phyloP scores from a whole-genome alignment of 1,140 invertebrate genomes.

The Pogonomyrmex californicus region DNA sequence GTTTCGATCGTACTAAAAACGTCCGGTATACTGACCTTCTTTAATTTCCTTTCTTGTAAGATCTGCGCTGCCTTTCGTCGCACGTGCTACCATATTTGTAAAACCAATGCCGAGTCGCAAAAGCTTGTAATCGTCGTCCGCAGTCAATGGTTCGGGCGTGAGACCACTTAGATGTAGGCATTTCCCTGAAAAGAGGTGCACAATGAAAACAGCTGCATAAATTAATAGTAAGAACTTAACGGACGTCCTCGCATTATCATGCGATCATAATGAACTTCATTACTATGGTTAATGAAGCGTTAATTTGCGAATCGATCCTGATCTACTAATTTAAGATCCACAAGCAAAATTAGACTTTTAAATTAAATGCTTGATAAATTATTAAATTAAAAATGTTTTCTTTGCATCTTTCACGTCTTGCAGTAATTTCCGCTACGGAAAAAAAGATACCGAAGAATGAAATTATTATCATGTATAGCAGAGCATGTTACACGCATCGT shows the following conservation, averaged over 20 bases:
- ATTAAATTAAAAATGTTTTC: conserved; percentile 19
- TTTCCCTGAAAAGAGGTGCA: conserved; percentile 91
- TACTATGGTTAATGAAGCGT: not conserved
- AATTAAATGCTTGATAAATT: conserved; percentile 23
- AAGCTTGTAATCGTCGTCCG: conserved; percentile 98
- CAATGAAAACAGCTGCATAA: conserved; percentile 6
- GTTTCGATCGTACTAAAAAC: not conserved
- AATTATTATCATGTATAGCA: conserved; percentile 30
- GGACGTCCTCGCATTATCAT: not conserved
- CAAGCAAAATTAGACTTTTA: conserved; percentile 8
- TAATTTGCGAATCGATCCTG: conserved; percentile 28
- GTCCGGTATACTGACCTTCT: conserved; percentile 89
- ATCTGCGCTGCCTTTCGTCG: conserved; percentile 98
- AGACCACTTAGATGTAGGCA: conserved; percentile 97
- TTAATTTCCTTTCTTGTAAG: conserved; percentile 98
- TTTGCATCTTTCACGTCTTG: conserved; percentile 21
- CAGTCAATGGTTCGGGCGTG: conserved; percentile 97
- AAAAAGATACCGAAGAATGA: not conserved
- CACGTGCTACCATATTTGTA: conserved; percentile 98
- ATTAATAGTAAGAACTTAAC: conserved; percentile 8
- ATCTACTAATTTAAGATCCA: conserved; percentile 33
- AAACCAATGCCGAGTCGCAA: conserved; percentile 98
- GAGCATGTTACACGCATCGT: conserved; percentile 23
- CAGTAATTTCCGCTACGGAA: not conserved
- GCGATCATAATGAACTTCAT: conserved; percentile 37